Percentiles rank a stretch among this genome's conserved stretches.
Evolutionary conservation across 1,140 invertebrate species (phyloP).

Genomic region (Pseudomyrmex concolor): DNA sequence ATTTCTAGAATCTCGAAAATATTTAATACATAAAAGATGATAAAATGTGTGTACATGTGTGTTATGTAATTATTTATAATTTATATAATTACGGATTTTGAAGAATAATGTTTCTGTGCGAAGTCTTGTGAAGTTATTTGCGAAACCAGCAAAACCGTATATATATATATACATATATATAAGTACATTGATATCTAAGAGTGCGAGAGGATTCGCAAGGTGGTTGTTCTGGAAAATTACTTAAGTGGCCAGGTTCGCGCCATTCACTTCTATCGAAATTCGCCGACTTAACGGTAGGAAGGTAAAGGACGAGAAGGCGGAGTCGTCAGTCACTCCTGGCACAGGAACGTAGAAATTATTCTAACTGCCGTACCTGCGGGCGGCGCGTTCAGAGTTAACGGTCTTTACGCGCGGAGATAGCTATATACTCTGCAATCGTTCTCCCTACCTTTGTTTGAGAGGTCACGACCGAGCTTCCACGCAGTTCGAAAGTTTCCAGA

Average conservation of each 20-base stretch:
- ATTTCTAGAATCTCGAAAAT: too few relatives aligned
- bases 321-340: slow-evolving; percentile 50
- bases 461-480: slow-evolving; percentile 53
- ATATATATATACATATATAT: not conserved
- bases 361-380: slow-evolving; percentile 53
- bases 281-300: slow-evolving; percentile 52
- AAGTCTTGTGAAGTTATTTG: slow-evolving; percentile 7
- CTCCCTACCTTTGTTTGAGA: slow-evolving; percentile 55
- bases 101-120: not conserved
- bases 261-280: slow-evolving; percentile 51
- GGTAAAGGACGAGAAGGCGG: slow-evolving; percentile 63
- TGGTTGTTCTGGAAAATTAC: slow-evolving; percentile 48
- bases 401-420: slow-evolving; percentile 71
- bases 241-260: slow-evolving; percentile 14
- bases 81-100: too few relatives aligned
- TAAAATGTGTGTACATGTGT: too few relatives aligned
- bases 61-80: too few relatives aligned
- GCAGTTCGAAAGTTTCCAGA: not conserved
- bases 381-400: slow-evolving; percentile 71
- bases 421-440: slow-evolving; percentile 56
- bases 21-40: too few relatives aligned
- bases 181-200: slow-evolving; percentile 19
- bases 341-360: slow-evolving; percentile 72
- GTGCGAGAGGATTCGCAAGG: slow-evolving; percentile 10
- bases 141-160: slow-evolving; percentile 40